phyloP scores from a whole-genome alignment of 2,888 invertebrate genomes.

The Megaustenia siamemsis region DNA sequence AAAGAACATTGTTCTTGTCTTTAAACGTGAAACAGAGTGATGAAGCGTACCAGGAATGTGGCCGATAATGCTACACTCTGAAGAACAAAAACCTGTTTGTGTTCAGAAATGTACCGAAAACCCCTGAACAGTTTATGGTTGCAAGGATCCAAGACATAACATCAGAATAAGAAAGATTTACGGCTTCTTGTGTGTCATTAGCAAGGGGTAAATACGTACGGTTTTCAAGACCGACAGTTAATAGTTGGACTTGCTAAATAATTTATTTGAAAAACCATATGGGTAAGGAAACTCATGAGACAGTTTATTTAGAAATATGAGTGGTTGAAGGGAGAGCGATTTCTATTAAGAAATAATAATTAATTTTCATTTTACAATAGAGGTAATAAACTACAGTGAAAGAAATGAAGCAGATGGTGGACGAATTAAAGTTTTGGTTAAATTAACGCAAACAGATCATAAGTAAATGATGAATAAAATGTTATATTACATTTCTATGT shows the following conservation, averaged over 20 bases:
- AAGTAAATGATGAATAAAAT: too few species aligned
- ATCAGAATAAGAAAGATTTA: slow-evolving; percentile 12
- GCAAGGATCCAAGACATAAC: slow-evolving; percentile 18
- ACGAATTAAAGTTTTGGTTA: too few species aligned
- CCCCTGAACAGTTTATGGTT: neutral
- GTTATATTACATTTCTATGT: too few species aligned
- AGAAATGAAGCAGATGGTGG: too few species aligned
- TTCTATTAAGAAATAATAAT: too few species aligned
- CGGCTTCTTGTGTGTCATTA: slow-evolving; percentile 6
- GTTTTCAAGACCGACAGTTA: neutral
- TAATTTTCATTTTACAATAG: too few species aligned
- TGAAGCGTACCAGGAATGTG: neutral
- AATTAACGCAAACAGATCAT: too few species aligned
- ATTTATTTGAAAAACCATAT: neutral
- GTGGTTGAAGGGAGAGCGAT: neutral
- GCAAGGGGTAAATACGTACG: neutral
- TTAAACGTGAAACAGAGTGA: neutral
- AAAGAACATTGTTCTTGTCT: neutral
- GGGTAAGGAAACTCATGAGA: neutral
- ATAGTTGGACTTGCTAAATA: neutral
- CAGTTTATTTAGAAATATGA: neutral
- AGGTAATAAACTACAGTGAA: too few species aligned
- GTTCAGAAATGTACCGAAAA: neutral
- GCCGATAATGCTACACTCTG: slow-evolving; percentile 2
- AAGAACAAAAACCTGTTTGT: slow-evolving; percentile 20